These are phyloP conservation scores for Peromyscus polionotus DNA, from an alignment of 2,113 vertebrate species.

Conservation along the genomic window DNA sequence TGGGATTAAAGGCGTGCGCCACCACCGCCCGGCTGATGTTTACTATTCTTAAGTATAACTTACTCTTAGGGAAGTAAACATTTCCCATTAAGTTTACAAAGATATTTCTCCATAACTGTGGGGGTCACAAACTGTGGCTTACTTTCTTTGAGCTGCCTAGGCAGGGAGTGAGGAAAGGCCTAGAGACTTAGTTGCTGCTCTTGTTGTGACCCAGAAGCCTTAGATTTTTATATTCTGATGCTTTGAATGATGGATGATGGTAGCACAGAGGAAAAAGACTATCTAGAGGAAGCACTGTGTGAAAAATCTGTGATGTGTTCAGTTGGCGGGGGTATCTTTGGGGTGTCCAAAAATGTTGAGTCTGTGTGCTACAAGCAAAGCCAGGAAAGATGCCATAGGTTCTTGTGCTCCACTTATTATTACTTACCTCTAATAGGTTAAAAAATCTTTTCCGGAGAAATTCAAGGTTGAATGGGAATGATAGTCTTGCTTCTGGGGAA, in stretches of 20 bases:
- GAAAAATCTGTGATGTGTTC: not conserved
- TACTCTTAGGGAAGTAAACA: conserved; percentile 24
- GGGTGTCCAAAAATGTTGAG: conserved; percentile 2
- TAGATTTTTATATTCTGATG: not conserved
- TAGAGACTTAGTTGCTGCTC: not conserved
- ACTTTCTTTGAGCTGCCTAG: not conserved
- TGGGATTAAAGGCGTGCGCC: too few species aligned
- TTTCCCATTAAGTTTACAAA: not conserved
- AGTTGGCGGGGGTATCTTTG: not conserved
- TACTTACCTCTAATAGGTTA: not conserved
- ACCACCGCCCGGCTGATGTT: too few species aligned
- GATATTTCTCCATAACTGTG: not conserved
- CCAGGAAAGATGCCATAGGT: not conserved
- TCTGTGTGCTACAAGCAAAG: not conserved
- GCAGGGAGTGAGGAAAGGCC: not conserved
- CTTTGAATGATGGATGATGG: not conserved
- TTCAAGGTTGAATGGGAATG: not conserved
- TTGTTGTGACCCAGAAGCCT: not conserved
- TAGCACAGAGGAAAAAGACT: not conserved
- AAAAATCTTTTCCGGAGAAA: not conserved
- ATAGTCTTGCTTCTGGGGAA: conserved; percentile 6
- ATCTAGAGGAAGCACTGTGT: not conserved
- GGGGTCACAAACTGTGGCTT: not conserved
- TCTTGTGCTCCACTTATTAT: not conserved
- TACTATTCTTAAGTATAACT: not conserved